Conservation (phyloP, 2,113 vertebrate species). For the Acanthisitta chloris region DNA sequence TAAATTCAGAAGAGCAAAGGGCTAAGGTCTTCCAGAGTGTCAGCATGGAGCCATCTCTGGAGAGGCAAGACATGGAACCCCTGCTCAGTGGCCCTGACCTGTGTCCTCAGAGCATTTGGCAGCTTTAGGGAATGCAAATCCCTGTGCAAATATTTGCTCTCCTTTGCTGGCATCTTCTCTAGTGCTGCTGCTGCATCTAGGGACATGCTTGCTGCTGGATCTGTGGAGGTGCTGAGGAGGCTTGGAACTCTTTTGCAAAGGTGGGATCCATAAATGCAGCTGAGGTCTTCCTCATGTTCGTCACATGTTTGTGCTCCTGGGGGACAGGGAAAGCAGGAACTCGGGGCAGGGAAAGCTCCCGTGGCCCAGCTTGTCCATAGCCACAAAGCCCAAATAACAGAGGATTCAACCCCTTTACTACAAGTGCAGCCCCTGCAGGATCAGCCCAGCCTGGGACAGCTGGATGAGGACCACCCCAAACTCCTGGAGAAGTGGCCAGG, state of each 20-base stretch:
- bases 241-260: slow-evolving; percentile 25
- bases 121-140: neutral
- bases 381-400: neutral
- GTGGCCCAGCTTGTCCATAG: neutral
- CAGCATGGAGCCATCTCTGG: neutral
- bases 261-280: slow-evolving; percentile 28
- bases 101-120: neutral
- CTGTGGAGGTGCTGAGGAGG: neutral
- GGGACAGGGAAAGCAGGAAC: neutral
- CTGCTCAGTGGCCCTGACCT: neutral
- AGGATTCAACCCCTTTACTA: neutral
- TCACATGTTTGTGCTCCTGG: slow-evolving; percentile 51
- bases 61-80: neutral
- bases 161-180: neutral
- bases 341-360: neutral
- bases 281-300: neutral
- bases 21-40: no score
- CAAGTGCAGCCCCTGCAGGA: no score
- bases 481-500: neutral
- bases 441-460: neutral
- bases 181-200: neutral
- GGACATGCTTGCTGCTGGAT: no score
- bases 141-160: neutral
- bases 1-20: neutral
- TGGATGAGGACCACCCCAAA: neutral